phyloP scores from a whole-genome alignment of 2,113 vertebrate genomes.

The Amphiprion percula region DNA sequence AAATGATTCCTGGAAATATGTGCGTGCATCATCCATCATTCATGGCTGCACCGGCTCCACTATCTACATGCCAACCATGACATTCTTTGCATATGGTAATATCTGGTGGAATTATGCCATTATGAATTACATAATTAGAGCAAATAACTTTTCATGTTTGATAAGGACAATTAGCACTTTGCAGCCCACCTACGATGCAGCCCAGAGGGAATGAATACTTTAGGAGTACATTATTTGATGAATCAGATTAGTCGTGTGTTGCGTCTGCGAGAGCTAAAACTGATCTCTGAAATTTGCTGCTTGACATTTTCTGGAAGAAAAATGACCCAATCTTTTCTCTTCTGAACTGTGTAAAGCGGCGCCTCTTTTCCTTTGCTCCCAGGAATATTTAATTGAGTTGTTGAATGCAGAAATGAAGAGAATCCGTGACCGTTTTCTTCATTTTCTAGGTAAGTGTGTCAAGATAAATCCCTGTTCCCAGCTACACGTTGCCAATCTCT shows the following conservation, averaged over 20 bases:
- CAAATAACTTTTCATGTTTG: slow-evolving; percentile 45
- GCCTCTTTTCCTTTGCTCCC: not conserved
- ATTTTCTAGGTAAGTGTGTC: not conserved
- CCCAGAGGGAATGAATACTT: slow-evolving; percentile 47
- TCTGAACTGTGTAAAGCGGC: not conserved
- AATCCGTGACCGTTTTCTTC: not conserved
- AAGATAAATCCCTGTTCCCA: not conserved
- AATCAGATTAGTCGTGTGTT: slow-evolving; percentile 38
- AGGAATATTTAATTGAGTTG: not conserved
- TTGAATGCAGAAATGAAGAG: not conserved
- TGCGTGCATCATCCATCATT: not conserved
- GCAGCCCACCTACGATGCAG: slow-evolving; percentile 43
- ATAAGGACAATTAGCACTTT: slow-evolving; percentile 49
- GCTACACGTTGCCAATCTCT: too few species aligned
- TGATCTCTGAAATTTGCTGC: slow-evolving; percentile 42
- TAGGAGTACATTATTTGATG: slow-evolving; percentile 37
- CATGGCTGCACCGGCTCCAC: not conserved
- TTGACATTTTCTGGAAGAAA: slow-evolving; percentile 45
- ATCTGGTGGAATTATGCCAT: slow-evolving; percentile 28
- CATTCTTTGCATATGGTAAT: slow-evolving; percentile 32
- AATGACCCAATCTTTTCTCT: slow-evolving; percentile 33
- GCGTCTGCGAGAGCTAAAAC: slow-evolving; percentile 11
- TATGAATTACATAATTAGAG: slow-evolving; percentile 53
- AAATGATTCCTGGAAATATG: slow-evolving; percentile 1
- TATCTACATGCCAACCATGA: slow-evolving; percentile 11